Conservation (phyloP, 1,140 invertebrate species). For the Microplitis demolitor region DNA sequence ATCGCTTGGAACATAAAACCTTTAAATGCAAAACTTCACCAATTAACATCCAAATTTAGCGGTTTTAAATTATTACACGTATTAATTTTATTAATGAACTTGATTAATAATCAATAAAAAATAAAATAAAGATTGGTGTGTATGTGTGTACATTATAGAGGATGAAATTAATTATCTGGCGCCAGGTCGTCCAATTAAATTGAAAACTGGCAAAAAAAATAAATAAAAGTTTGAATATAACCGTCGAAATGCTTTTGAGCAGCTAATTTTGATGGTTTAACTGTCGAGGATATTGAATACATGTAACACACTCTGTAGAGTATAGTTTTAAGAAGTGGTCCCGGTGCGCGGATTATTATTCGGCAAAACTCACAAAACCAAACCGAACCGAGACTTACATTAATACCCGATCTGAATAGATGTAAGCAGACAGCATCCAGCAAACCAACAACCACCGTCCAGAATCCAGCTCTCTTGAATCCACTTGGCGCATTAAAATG, state of each 20-base stretch:
- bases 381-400: too few species aligned
- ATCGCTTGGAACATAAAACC: too few species aligned
- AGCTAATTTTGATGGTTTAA: not conserved
- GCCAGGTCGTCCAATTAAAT: conserved; percentile 2
- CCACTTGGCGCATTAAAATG: conserved; percentile 2
- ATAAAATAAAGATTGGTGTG: not conserved
- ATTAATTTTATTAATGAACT: not conserved
- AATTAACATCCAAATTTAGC: not conserved
- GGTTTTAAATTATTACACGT: too few species aligned
- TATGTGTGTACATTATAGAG: not conserved
- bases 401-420: too few species aligned
- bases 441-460: too few species aligned
- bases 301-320: not conserved
- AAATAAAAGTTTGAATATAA: not conserved
- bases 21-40: not conserved
- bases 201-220: not conserved
- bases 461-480: not conserved
- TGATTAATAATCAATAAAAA: not conserved
- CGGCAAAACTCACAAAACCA: too few species aligned
- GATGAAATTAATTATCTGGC: conserved; percentile 3
- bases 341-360: not conserved
- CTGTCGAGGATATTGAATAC: not conserved
- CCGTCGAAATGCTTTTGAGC: not conserved
- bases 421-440: too few species aligned
- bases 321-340: not conserved